Percentiles rank a stretch among this genome's conserved stretches.
Conservation (phyloP, 2,113 vertebrate species). For the Rafetus swinhoei region DNA sequence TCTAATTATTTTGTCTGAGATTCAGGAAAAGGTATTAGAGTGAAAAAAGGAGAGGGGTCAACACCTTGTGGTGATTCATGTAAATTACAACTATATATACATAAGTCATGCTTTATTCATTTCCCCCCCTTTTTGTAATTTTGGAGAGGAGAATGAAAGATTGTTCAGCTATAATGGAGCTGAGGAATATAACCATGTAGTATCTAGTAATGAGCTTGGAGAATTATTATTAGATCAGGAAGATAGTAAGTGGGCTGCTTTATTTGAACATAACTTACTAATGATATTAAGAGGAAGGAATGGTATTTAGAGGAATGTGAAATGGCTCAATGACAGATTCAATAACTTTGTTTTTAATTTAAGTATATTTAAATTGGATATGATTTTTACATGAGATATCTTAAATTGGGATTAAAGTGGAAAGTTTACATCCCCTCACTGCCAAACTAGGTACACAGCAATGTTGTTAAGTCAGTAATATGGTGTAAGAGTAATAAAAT, state of each 20-base stretch:
- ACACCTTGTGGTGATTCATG: not conserved
- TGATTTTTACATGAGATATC: not conserved
- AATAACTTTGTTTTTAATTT: not conserved
- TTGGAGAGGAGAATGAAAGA: constrained; percentile 41
- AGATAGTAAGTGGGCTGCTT: constrained; percentile 51
- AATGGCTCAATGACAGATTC: constrained; percentile 14
- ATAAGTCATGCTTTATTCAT: not conserved
- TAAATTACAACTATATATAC: not conserved
- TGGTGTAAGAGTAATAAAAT: not conserved
- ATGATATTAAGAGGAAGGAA: constrained; percentile 56
- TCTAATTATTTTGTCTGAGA: not conserved
- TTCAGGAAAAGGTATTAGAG: not conserved
- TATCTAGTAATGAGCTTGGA: constrained; percentile 40
- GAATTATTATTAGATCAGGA: constrained; percentile 71
- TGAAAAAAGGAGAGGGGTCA: not conserved
- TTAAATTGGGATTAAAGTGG: constrained; percentile 24
- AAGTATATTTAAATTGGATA: not conserved
- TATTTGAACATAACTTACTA: constrained; percentile 46
- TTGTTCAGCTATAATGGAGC: constrained; percentile 25
- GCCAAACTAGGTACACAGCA: not conserved
- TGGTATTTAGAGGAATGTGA: constrained; percentile 45
- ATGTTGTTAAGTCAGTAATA: not conserved
- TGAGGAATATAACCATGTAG: constrained; percentile 56
- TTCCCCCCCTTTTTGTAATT: not conserved
- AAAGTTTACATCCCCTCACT: not conserved